Evolutionary conservation across 2,797 vertebrate genomes (phyloP).

Genomic region (Rhynchotus rufescens): DNA sequence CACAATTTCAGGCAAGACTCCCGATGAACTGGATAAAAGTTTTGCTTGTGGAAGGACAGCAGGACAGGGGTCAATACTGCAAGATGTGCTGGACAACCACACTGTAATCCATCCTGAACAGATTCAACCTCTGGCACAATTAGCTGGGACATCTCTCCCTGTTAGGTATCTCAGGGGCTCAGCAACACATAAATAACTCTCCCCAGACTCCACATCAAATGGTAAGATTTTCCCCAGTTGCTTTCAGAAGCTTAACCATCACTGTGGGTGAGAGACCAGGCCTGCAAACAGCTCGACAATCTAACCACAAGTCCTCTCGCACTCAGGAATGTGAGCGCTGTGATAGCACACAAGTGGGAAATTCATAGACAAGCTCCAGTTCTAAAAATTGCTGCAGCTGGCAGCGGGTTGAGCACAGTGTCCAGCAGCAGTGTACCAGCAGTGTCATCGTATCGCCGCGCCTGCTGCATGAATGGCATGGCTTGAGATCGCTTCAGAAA

Average conservation of each 20-base stretch:
- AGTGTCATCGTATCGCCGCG: not conserved
- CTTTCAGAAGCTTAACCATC: constrained; percentile 58
- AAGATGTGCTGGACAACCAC: not conserved
- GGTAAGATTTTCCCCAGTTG: constrained; percentile 77
- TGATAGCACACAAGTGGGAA: constrained; percentile 77
- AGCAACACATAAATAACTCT: constrained; percentile 78
- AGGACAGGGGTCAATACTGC: not conserved
- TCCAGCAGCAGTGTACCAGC: constrained; percentile 76
- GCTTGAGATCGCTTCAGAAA: not conserved
- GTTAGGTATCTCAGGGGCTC: not conserved
- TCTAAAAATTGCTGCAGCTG: constrained; percentile 81
- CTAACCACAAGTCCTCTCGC: constrained; percentile 64
- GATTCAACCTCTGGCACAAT: constrained; percentile 37
- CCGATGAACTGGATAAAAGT: not conserved
- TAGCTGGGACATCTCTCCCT: constrained; percentile 82
- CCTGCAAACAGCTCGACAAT: constrained; percentile 53
- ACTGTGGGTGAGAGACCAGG: constrained; percentile 58
- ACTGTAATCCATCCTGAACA: not conserved
- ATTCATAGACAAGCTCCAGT: constrained; percentile 53
- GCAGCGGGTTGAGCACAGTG: constrained; percentile 42
- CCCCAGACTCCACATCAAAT: constrained; percentile 84
- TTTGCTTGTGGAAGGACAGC: not conserved
- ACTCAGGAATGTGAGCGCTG: constrained; percentile 53
- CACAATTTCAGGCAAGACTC: not conserved
- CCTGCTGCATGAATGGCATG: not conserved